A percentile compares a stretch with the other conserved stretches of the same genome.
phyloP scores from a whole-genome alignment of 1,140 invertebrate genomes.

The Tribolium madens region DNA sequence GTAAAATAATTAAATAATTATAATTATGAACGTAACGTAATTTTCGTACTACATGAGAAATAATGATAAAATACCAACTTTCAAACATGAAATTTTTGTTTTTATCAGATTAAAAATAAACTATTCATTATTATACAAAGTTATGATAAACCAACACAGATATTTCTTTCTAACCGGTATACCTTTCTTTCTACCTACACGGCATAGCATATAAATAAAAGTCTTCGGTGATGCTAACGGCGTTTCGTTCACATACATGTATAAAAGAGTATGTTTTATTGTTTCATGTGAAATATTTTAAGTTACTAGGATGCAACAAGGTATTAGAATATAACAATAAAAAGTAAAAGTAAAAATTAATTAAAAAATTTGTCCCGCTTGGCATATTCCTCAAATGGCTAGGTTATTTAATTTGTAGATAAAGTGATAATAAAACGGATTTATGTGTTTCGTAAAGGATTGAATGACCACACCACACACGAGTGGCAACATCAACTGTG shows the following conservation, averaged over 20 bases:
- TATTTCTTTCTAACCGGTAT: not conserved
- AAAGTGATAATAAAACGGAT: constrained; percentile 36
- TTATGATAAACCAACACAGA: not conserved
- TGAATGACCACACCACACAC: constrained; percentile 49
- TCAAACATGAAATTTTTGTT: not conserved
- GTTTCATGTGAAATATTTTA: not conserved
- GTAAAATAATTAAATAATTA: no score
- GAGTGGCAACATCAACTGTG: constrained; percentile 42
- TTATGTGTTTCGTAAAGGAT: constrained; percentile 41
- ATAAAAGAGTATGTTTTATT: not conserved
- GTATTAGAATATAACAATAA: not conserved
- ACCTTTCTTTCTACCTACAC: not conserved
- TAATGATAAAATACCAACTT: not conserved
- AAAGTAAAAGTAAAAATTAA: not conserved
- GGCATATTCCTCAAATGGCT: not conserved
- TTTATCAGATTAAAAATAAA: not conserved
- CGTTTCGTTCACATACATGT: not conserved
- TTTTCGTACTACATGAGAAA: no score
- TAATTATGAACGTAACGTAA: no score
- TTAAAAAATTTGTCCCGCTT: not conserved
- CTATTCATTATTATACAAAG: not conserved
- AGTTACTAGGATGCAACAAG: not conserved
- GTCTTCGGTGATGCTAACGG: not conserved
- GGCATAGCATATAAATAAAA: not conserved
- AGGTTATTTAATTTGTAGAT: constrained; percentile 8